Percentiles rank a stretch among this genome's conserved stretches.
Conservation (phyloP, 2,113 vertebrate genomes). For the Halichoerus grypus region DNA sequence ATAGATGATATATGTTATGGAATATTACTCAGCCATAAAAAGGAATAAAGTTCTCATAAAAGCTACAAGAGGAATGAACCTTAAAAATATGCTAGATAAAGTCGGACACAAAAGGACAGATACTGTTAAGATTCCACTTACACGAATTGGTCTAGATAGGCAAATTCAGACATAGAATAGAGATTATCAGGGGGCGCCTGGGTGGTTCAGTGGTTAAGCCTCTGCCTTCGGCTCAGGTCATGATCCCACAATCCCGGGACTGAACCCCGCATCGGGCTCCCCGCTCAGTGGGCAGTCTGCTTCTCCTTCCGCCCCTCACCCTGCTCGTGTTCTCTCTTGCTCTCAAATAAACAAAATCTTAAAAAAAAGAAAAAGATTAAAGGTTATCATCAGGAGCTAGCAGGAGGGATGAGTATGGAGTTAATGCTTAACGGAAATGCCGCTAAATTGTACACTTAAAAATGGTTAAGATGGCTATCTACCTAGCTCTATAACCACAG, state of each 20-base stretch:
- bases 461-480: background rate
- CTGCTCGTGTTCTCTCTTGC: background rate
- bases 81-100: background rate
- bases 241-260: too few species aligned
- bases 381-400: background rate
- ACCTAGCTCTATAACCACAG: background rate
- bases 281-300: background rate
- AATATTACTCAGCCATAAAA: background rate
- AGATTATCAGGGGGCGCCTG: background rate
- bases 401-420: background rate
- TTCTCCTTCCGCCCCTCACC: background rate
- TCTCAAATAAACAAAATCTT: background rate
- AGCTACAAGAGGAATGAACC: background rate
- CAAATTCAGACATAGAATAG: background rate
- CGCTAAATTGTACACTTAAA: background rate
- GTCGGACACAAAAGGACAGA: background rate
- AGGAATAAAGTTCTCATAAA: background rate
- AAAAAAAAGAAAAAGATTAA: background rate
- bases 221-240: too few species aligned
- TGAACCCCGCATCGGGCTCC: too few species aligned
- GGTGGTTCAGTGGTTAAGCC: too few species aligned
- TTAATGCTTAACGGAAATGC: background rate
- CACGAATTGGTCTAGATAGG: background rate
- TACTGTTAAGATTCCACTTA: background rate
- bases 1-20: fast-evolving